phyloP scores from a whole-genome alignment of 2,113 vertebrate species.

The Microtus oregoni region DNA sequence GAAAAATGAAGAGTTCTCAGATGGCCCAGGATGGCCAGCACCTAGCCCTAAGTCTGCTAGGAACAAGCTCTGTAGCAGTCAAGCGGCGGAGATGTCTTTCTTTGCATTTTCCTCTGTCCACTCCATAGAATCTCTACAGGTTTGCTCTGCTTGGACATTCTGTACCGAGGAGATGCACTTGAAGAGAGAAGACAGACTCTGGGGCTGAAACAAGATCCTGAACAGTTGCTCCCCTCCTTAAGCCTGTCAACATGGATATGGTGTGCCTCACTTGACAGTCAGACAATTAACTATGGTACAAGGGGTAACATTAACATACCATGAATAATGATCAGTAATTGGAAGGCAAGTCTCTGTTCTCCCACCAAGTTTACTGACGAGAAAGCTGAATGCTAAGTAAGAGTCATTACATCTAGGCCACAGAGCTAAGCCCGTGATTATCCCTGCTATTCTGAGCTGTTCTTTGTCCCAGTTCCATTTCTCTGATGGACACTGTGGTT shows the following conservation, averaged over 20 bases:
- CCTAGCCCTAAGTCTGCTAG: neutral
- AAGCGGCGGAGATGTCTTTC: neutral
- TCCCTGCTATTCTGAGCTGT: neutral
- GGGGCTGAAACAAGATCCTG: neutral
- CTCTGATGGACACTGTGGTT: neutral
- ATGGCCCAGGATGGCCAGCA: neutral
- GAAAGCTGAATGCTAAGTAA: neutral
- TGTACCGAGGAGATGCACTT: neutral
- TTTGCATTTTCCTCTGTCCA: neutral
- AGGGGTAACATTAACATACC: neutral
- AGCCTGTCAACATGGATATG: neutral
- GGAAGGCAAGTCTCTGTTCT: neutral
- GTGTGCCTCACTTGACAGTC: neutral
- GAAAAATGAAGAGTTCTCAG: neutral
- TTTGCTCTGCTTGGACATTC: neutral
- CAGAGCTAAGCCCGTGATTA: neutral
- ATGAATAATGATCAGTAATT: neutral
- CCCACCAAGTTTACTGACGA: neutral
- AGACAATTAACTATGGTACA: neutral
- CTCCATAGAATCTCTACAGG: neutral
- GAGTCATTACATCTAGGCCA: neutral
- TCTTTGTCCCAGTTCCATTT: neutral
- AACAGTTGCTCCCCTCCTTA: neutral
- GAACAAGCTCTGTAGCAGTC: neutral
- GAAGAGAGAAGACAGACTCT: neutral